Conservation (phyloP, 2,888 invertebrate species). For the Mylabris sibirica region DNA sequence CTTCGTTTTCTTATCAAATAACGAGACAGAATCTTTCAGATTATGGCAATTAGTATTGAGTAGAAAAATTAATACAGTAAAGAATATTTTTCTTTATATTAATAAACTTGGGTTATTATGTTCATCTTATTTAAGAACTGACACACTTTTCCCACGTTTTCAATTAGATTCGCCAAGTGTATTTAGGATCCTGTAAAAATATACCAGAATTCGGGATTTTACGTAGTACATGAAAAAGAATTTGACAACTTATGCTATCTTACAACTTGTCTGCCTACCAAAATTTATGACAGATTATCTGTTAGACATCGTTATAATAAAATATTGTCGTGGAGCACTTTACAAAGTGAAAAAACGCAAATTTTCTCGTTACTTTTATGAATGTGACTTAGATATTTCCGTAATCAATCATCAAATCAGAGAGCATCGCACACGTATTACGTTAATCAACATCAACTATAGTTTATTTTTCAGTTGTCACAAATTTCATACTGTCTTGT, state of each 20-base stretch:
- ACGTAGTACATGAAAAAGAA: too few relatives aligned
- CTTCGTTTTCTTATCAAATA: too few relatives aligned
- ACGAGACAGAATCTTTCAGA: too few relatives aligned
- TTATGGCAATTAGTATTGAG: too few relatives aligned
- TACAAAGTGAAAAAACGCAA: neutral
- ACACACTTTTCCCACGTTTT: too few relatives aligned
- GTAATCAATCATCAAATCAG: neutral
- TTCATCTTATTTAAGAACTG: too few relatives aligned
- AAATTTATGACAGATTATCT: neutral
- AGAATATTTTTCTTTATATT: too few relatives aligned
- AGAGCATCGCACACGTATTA: neutral
- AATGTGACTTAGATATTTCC: neutral
- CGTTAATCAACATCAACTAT: neutral
- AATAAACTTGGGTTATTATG: too few relatives aligned
- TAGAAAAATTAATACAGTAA: too few relatives aligned
- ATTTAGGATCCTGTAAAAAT: too few relatives aligned
- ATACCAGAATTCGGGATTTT: too few relatives aligned
- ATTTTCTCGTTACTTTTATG: neutral
- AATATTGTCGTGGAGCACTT: neutral
- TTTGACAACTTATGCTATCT: neutral
- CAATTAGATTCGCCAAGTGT: too few relatives aligned
- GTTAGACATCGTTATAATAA: neutral
- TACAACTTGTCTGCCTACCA: neutral
- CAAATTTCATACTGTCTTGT: conserved; percentile 6
- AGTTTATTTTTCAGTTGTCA: neutral